Evolutionary conservation across 2,888 invertebrate genomes (phyloP), one percentile per base, ranked within the genome.

Genomic region (Tinea trinotella): DNA sequence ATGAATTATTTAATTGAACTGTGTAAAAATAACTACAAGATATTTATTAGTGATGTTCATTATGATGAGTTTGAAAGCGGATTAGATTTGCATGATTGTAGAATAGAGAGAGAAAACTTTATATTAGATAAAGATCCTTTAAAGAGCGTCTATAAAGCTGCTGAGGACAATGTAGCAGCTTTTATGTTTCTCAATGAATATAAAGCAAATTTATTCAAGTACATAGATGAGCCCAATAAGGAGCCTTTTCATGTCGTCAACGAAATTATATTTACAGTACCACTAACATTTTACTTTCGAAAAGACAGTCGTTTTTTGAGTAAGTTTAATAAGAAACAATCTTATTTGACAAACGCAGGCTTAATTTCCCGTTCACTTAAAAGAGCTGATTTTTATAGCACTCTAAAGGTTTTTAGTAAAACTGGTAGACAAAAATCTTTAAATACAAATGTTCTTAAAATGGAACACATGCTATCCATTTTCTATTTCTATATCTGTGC

Each of bases 201-300:
- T 17, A 35, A 34, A 10, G 10, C 52, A 34, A 30, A 17, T 17
- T 30, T 52, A 52, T 17, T 2, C 18, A 18, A 34, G 12, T 52
- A 52, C 34, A 52, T 52, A 2, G 52, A 52, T 12, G 52, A 34
- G 17, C 34, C 1, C 7, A 34, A 30, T n/a, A 34, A 7, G 12
- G 35, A 34, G 9, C 54, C 54, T n/a, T 54, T 48, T 35, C 48
- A 48, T 34, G 34, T 48, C 3, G 22, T 54, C 13, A 30, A 54
- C 12, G 48, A 54, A 48, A 13, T 10, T 24, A 34, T 54, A 9
- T 24, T 24, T 19, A 24, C 10, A 12, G 48, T 19, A 13, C 54
- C 46, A 13, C 46, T 54, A 5, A 10, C 18, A 1, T 46, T 54
- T 17, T 54, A 54, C 44, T 48, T 54, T 30, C 30, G 30, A 3